phyloP scores from a whole-genome alignment of 2,888 invertebrate genomes.

The Arge pagana region DNA sequence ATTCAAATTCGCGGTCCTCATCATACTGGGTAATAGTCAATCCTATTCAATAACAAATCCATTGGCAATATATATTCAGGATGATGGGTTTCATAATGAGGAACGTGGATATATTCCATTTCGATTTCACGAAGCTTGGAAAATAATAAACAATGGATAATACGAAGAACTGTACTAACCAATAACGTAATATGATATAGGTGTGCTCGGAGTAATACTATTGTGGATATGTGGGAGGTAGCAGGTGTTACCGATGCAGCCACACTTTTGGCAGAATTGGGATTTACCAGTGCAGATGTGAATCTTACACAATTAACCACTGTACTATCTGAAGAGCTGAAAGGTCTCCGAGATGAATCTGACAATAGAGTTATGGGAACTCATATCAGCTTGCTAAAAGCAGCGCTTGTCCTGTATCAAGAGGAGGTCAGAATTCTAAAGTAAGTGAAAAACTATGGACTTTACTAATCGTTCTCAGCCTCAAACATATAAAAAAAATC shows the following conservation, averaged over 20 bases:
- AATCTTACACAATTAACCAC: constrained; percentile 68
- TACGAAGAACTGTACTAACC: too few relatives aligned
- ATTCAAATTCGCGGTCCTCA: constrained; percentile 38
- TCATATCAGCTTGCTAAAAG: constrained; percentile 64
- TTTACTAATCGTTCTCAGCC: constrained; percentile 17
- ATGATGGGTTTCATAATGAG: too few relatives aligned
- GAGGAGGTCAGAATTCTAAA: constrained; percentile 68
- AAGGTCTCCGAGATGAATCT: constrained; percentile 56
- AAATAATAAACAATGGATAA: too few relatives aligned
- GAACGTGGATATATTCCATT: too few relatives aligned
- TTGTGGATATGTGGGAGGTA: constrained; percentile 75
- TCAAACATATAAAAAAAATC: background rate
- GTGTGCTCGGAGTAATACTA: constrained; percentile 45
- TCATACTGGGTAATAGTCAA: constrained; percentile 34
- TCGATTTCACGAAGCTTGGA: too few relatives aligned
- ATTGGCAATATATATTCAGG: too few relatives aligned
- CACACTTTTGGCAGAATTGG: constrained; percentile 69
- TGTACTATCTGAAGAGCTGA: constrained; percentile 72
- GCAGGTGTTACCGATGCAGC: constrained; percentile 71
- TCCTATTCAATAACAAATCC: constrained; percentile 19
- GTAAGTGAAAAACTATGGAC: constrained; percentile 51
- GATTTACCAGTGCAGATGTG: constrained; percentile 66
- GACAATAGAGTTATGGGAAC: constrained; percentile 49
- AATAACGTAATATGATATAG: constrained; percentile 23
- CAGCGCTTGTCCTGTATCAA: constrained; percentile 70